Evolutionary conservation across 2,797 vertebrate genomes (phyloP).

Genomic region (Diplodus sargus): DNA sequence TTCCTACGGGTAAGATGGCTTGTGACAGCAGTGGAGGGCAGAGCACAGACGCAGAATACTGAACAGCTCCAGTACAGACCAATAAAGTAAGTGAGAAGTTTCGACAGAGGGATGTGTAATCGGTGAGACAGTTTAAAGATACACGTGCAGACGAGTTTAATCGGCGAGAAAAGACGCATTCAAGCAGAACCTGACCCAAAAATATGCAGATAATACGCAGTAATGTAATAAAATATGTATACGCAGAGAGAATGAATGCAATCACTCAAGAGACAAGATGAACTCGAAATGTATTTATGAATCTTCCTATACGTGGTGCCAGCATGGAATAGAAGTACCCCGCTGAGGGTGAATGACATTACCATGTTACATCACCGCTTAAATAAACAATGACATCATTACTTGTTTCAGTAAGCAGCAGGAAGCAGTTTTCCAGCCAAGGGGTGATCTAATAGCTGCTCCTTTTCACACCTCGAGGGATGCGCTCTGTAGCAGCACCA

Average conservation of each 20-base stretch:
- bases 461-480: not conserved
- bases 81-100: not conserved
- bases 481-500: too few species aligned
- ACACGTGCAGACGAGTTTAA: not conserved
- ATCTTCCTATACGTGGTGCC: not conserved
- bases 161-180: not conserved
- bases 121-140: not conserved
- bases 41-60: constrained; percentile 45
- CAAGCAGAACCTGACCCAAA: constrained; percentile 12
- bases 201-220: constrained; percentile 23
- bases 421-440: not conserved
- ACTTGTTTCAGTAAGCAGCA: not conserved
- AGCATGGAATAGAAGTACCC: not conserved
- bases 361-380: not conserved
- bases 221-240: constrained; percentile 30
- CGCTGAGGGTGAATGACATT: not conserved
- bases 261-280: not conserved
- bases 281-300: constrained; percentile 18
- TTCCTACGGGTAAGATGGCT: constrained; percentile 63
- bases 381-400: not conserved
- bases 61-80: constrained; percentile 7
- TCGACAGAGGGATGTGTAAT: constrained; percentile 16
- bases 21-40: constrained; percentile 36
- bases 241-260: constrained; percentile 7
- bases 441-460: not conserved